These are phyloP conservation scores for Entosphenus tridentatus DNA, from an alignment of 2,113 vertebrate genomes.

Conservation along the genomic window DNA sequence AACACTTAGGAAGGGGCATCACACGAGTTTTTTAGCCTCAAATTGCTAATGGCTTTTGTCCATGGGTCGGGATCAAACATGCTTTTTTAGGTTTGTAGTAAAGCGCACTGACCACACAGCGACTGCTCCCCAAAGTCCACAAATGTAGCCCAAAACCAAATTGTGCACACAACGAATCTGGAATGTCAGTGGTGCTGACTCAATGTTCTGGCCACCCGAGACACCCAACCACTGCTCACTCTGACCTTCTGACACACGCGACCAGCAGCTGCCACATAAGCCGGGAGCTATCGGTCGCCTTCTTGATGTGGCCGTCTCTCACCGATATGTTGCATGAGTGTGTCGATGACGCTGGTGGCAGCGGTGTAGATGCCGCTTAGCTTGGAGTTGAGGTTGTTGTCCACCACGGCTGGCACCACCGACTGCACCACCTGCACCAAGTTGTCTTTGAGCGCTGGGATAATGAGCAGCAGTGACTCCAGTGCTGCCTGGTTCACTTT, in stretches of 20 bases:
- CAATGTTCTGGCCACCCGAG: neutral
- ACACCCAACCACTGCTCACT: neutral
- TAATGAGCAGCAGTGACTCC: constrained; percentile 52
- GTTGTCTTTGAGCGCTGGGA: constrained; percentile 38
- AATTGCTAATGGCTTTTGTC: too few species aligned
- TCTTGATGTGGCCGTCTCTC: constrained; percentile 7
- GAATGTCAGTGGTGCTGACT: neutral
- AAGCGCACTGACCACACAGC: too few species aligned
- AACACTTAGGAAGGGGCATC: too few species aligned
- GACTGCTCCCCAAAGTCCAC: too few species aligned
- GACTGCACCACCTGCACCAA: constrained; percentile 55
- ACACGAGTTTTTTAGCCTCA: too few species aligned
- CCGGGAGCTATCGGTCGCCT: neutral
- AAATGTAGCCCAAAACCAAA: too few species aligned
- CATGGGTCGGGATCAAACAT: too few species aligned
- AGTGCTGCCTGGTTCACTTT: constrained; percentile 64
- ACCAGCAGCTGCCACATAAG: neutral
- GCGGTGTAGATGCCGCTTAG: constrained; percentile 53
- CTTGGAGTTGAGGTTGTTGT: constrained; percentile 91
- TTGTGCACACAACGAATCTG: neutral
- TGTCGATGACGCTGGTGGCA: constrained; percentile 40
- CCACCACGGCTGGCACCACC: constrained; percentile 59
- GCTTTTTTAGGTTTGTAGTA: too few species aligned
- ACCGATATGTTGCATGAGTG: constrained; percentile 50
- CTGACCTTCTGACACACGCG: neutral